A percentile compares a stretch with the other conserved stretches of the same genome.
Evolutionary conservation across 2,113 vertebrate genomes (phyloP).

Genomic region (Sphaerodactylus townsendi): DNA sequence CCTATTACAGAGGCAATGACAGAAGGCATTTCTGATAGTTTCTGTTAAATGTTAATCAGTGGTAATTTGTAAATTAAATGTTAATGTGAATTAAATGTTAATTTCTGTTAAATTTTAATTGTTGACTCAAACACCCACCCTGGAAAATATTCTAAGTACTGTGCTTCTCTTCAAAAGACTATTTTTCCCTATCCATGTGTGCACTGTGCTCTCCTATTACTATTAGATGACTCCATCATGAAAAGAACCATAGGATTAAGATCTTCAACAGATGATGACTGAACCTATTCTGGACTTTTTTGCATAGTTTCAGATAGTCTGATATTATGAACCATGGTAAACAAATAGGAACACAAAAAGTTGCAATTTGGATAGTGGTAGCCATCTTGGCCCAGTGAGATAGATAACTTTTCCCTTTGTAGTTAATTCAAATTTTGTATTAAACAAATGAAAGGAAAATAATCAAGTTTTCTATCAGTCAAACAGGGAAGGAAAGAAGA

Average conservation of each 20-base stretch:
- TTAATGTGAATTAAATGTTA: slow-evolving; percentile 12
- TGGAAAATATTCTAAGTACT: slow-evolving; percentile 23
- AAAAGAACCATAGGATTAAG: neutral
- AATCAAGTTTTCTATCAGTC: neutral
- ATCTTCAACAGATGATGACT: neutral
- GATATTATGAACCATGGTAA: neutral
- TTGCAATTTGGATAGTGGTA: neutral
- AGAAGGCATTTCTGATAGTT: neutral
- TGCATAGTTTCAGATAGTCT: neutral
- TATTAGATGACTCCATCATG: neutral
- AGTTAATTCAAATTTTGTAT: neutral
- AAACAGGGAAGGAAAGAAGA: neutral
- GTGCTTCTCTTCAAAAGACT: neutral
- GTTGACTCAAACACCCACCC: neutral
- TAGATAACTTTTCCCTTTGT: neutral
- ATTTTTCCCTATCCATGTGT: neutral
- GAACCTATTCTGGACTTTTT: neutral
- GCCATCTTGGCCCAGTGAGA: neutral
- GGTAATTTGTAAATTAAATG: slow-evolving; percentile 10
- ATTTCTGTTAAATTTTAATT: slow-evolving; percentile 34
- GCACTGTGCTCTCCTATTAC: no score
- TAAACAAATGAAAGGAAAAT: neutral
- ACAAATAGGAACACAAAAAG: neutral
- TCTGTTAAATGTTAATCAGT: slow-evolving; percentile 19
- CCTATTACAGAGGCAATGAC: neutral